phyloP scores from a whole-genome alignment of 2,797 vertebrate genomes.

The Diplodus sargus region DNA sequence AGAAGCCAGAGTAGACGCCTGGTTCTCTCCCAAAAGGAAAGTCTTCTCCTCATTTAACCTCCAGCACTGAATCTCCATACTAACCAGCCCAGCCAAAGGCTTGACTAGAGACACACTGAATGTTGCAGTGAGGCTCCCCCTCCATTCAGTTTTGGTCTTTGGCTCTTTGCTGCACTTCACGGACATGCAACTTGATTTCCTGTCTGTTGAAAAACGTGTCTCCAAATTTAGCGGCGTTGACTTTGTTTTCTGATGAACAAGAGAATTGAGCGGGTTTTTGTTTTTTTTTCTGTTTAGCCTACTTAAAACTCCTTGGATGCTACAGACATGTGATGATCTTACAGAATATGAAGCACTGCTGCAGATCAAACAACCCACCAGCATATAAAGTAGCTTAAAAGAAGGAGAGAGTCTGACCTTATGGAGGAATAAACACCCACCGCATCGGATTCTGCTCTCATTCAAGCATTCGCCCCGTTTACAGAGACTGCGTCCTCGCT shows the following conservation, averaged over 20 bases:
- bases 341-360: neutral
- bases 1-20: constrained; percentile 62
- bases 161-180: constrained; percentile 6
- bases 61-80: constrained; percentile 69
- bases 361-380: neutral
- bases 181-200: constrained; percentile 16
- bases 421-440: too few species aligned
- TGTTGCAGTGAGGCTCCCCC: constrained; percentile 38
- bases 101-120: constrained; percentile 39
- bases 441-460: too few species aligned
- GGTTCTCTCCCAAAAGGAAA: constrained; percentile 60
- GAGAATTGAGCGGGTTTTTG: neutral
- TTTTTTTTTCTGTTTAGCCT: too few species aligned
- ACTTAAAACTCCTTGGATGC: too few species aligned
- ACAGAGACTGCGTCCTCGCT: too few species aligned
- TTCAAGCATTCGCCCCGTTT: too few species aligned
- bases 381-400: too few species aligned
- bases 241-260: neutral
- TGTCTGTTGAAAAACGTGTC: neutral
- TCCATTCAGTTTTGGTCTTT: constrained; percentile 30
- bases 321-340: neutral
- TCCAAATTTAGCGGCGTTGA: too few species aligned
- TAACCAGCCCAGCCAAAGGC: constrained; percentile 62
- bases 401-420: too few species aligned
- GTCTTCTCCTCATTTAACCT: constrained; percentile 76